These are phyloP conservation scores for Lates japonicus DNA, from an alignment of 2,797 vertebrate species.

Conservation along the genomic window DNA sequence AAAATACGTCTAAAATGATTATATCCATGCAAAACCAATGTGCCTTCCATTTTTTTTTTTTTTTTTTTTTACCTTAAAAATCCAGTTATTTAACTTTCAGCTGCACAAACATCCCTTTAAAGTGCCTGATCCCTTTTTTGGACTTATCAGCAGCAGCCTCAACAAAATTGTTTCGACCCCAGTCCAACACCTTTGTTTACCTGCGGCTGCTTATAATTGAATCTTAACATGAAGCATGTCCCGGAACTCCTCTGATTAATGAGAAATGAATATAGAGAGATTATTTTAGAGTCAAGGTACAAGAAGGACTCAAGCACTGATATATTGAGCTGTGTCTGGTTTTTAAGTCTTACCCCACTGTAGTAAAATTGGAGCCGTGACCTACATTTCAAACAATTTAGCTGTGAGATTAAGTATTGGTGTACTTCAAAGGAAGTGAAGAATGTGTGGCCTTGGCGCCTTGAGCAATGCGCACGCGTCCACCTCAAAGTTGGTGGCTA, in stretches of 20 bases:
- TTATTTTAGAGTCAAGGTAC: conserved; percentile 47
- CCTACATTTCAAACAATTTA: conserved; percentile 80
- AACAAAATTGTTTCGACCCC: conserved; percentile 48
- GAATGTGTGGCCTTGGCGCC: conserved; percentile 55
- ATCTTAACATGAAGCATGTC: conserved; percentile 47
- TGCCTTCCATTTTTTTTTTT: not conserved
- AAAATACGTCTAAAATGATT: not conserved
- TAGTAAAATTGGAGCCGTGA: conserved; percentile 75
- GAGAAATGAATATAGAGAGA: conserved; percentile 45
- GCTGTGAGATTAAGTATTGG: conserved; percentile 76
- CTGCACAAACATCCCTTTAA: not conserved
- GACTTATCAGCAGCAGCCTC: conserved; percentile 32
- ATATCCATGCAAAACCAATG: no score
- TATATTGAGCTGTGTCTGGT: conserved; percentile 42
- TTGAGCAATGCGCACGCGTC: conserved; percentile 48
- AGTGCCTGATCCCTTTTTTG: conserved; percentile 1
- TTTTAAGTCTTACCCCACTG: conserved; percentile 52
- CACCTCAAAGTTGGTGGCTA: conserved; percentile 57
- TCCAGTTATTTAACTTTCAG: not conserved
- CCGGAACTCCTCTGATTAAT: conserved; percentile 53
- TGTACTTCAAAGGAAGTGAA: conserved; percentile 79
- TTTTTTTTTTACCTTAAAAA: not conserved
- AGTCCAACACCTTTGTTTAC: conserved; percentile 56
- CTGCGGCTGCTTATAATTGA: conserved; percentile 49
- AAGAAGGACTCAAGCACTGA: conserved; percentile 34